Base-by-base conservation (phyloP, 2,113 vertebrate species). In the Corvus moneduloides region DNA sequence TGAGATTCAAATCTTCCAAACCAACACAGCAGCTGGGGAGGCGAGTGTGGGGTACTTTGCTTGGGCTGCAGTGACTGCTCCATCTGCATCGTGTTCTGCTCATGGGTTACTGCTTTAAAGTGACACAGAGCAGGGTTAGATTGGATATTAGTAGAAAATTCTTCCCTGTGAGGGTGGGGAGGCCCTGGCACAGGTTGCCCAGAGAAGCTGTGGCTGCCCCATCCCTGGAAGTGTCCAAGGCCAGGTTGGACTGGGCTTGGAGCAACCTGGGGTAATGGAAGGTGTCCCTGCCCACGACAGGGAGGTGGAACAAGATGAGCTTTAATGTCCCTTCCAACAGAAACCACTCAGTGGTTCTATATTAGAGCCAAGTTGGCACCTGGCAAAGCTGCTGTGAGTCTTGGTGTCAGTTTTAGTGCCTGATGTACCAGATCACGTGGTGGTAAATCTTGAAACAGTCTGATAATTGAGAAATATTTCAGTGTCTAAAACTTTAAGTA, bases 91-190 rank as follows among this genome's bases (percentile, higher is more conserved):
- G 0, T 23, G 16, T 24, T 44, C 52, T 81, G 68, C 33, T 81
- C 44, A 1, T 15, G 39, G 30, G 55, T 35, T 26, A 27, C 30
- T n/a, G 19, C 54, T 41, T 7, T 27, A 6, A 48, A 48, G 30
- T 13, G 62, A 48, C 63, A 62, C 9, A 48, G 10, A 28, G 55
- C 39, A 35, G 55, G 41, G 3, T 7, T 35, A 3, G n/a, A 7
- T 22, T 13, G 26, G 30, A 35, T 32, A 15, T 48, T 5, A 9
- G 63, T 24, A 22, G 5, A 5, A 32, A 76, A 83, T 41, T 3
- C 6, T 48, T 13, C 27, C 43, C 12, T 73, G 1, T 3, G 21
- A 41, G 21, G 6, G 13, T 26, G 20, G 2, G 0, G 0, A 22
- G 16, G 20, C 20, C 16, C n/a, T 73, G 86, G 32, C 51, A 66